phyloP scores from a whole-genome alignment of 2,888 invertebrate genomes.

The Pedicia rivosa region DNA sequence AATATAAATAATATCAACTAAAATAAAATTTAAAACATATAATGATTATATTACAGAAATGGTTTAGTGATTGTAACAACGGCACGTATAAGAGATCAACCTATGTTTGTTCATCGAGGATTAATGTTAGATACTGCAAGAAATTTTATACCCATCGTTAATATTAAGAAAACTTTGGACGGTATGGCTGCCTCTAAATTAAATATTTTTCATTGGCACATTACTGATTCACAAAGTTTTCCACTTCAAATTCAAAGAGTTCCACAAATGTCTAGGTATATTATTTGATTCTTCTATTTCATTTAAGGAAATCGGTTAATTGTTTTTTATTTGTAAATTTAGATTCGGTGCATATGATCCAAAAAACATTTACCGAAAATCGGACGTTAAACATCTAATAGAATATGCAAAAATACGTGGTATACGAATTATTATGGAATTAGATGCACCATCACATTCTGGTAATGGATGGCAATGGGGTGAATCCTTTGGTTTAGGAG shows the following conservation, averaged over 20 bases:
- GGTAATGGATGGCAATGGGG: constrained; percentile 83
- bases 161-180: constrained; percentile 56
- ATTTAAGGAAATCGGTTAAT: neutral
- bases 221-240: constrained; percentile 83
- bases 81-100: constrained; percentile 57
- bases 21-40: too few species aligned
- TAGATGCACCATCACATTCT: constrained; percentile 78
- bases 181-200: constrained; percentile 79
- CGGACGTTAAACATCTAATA: constrained; percentile 49
- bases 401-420: constrained; percentile 65
- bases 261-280: constrained; percentile 58
- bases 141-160: constrained; percentile 61
- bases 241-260: constrained; percentile 63
- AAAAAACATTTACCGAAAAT: constrained; percentile 47
- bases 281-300: neutral
- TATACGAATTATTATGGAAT: constrained; percentile 71
- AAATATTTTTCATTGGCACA: constrained; percentile 89
- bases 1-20: neutral
- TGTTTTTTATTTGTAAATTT: constrained; percentile 4
- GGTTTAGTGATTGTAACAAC: constrained; percentile 44
- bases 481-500: constrained; percentile 37
- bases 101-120: constrained; percentile 71
- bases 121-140: constrained; percentile 76
- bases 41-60: constrained; percentile 19
- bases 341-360: constrained; percentile 61